These are phyloP conservation scores for Opisthograptis luteolata DNA, from an alignment of 2,888 invertebrate species.

Conservation along the genomic window DNA sequence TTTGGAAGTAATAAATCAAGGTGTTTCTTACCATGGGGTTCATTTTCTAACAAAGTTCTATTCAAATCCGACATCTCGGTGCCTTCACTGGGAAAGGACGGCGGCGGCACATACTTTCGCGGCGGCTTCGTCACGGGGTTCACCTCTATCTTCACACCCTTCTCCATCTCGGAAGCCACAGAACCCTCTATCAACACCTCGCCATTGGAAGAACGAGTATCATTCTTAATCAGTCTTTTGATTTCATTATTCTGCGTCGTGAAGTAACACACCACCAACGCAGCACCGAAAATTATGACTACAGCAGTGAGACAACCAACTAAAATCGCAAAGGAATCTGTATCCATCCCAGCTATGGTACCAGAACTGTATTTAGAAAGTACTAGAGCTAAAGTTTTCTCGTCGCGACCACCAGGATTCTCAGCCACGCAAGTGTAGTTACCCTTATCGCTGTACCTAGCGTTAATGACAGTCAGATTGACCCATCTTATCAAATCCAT, in stretches of 20 bases:
- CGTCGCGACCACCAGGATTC: conserved; percentile 92
- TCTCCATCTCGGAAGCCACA: conserved; percentile 90
- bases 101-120: conserved; percentile 87
- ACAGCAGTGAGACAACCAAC: conserved; percentile 76
- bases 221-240: conserved; percentile 85
- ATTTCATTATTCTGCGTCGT: conserved; percentile 78
- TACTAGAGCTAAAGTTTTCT: conserved; percentile 88
- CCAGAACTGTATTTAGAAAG: conserved; percentile 75
- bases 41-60: conserved; percentile 90
- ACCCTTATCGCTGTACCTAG: conserved; percentile 87
- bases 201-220: conserved; percentile 85
- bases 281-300: conserved; percentile 75
- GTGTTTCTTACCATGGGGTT: conserved; percentile 87
- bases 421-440: conserved; percentile 92
- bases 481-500: conserved; percentile 84
- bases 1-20: neutral
- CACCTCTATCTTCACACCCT: conserved; percentile 90
- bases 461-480: conserved; percentile 88
- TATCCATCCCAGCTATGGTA: conserved; percentile 74
- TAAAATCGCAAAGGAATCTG: conserved; percentile 81
- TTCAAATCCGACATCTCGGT: conserved; percentile 93
- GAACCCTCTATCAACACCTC: conserved; percentile 89
- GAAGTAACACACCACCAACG: conserved; percentile 81
- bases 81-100: conserved; percentile 86
- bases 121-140: conserved; percentile 93